phyloP scores from a whole-genome alignment of 2,113 vertebrate species.

The Mixornis gularis region DNA sequence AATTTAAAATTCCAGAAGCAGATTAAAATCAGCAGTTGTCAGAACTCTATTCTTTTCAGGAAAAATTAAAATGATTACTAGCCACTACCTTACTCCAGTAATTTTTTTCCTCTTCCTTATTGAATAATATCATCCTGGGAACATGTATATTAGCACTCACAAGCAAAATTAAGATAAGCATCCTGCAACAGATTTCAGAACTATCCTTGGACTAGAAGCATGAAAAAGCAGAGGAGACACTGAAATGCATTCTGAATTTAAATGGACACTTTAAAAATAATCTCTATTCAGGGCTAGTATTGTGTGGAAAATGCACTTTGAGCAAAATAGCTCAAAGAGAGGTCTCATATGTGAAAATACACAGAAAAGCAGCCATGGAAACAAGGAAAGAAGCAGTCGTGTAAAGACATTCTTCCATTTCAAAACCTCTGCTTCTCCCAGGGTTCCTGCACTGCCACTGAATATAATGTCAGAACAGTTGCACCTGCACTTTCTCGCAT shows the following conservation, averaged over 20 bases:
- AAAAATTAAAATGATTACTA: neutral
- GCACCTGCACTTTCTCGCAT: neutral
- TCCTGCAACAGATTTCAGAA: neutral
- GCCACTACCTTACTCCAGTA: neutral
- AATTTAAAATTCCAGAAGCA: neutral
- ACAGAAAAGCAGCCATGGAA: neutral
- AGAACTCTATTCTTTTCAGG: neutral
- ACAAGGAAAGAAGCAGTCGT: neutral
- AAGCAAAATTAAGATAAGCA: neutral
- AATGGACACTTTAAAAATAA: neutral
- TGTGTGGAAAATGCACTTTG: neutral
- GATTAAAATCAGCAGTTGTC: neutral
- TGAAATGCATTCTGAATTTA: neutral
- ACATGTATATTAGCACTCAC: neutral
- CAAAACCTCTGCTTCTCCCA: neutral
- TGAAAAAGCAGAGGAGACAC: neutral
- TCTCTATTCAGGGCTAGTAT: neutral
- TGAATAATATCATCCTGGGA: neutral
- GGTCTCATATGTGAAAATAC: neutral
- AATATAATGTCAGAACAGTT: neutral
- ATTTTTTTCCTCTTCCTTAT: neutral
- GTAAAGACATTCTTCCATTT: neutral
- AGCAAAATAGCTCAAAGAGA: neutral
- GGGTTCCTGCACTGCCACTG: neutral
- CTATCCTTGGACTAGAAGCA: neutral